These are phyloP conservation scores for Dasysyrphus tricinctus DNA, from an alignment of 2,888 invertebrate species.

Conservation along the genomic window DNA sequence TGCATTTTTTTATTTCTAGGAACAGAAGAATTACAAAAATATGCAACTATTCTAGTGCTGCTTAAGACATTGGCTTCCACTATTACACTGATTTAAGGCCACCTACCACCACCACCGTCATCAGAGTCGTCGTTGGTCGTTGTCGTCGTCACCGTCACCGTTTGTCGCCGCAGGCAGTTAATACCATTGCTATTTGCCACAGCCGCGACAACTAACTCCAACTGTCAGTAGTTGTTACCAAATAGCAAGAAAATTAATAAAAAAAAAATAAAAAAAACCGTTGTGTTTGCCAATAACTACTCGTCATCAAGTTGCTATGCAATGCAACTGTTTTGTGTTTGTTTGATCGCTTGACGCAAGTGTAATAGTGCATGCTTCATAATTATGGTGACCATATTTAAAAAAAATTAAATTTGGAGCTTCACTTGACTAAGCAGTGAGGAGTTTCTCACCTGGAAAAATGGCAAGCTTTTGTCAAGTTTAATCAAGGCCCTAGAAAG, in stretches of 20 bases:
- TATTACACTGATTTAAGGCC: slow-evolving; percentile 61
- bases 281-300: slow-evolving; percentile 59
- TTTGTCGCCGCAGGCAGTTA: not conserved
- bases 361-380: slow-evolving; percentile 1
- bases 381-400: slow-evolving; percentile 16
- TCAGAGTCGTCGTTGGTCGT: not conserved
- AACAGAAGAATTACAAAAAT: slow-evolving; percentile 58
- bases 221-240: slow-evolving; percentile 30
- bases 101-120: slow-evolving; percentile 40
- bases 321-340: slow-evolving; percentile 58
- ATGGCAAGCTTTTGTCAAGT: too few relatives aligned
- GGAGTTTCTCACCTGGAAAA: too few relatives aligned
- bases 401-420: not conserved
- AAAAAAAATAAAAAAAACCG: slow-evolving; percentile 25
- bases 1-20: slow-evolving; percentile 63
- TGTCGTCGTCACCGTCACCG: not conserved
- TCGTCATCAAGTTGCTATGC: slow-evolving; percentile 72
- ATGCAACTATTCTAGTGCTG: slow-evolving; percentile 44
- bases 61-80: slow-evolving; percentile 45
- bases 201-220: not conserved
- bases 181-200: not conserved
- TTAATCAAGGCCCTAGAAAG: too few relatives aligned
- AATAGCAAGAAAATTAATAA: slow-evolving; percentile 39
- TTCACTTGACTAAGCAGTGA: too few relatives aligned
- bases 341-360: slow-evolving; percentile 36